Base-by-base conservation (phyloP, 2,888 invertebrate genomes). In the Parnassius mnemosyne region DNA sequence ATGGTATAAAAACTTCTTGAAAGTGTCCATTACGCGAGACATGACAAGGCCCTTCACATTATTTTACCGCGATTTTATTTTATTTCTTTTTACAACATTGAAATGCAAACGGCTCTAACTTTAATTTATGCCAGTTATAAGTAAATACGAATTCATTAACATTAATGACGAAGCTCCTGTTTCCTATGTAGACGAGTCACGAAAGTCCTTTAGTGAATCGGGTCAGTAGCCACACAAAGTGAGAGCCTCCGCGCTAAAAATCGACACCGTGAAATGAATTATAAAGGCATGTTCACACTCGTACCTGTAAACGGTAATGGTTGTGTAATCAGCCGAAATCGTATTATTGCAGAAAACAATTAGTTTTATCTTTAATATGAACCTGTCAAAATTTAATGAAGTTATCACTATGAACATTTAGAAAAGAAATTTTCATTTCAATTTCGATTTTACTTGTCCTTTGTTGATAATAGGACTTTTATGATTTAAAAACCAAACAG, bases 141-240 rank as follows among this genome's bases (percentile, higher is more conserved):
- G 42, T 20, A 9, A 13, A 12, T n/a, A 49, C 20, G 25, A 42
- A 47, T 20, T 50, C 52, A 53, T 61, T 57, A 53, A 61, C 42
- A 53, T 61, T 62, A 53, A 62, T 62, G 49, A 53, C 41, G 42
- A 43, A 57, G 44, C 10, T 57, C 57, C 57, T 53, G 53, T 47
- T 53, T n/a, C 42, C 47, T 9, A 53, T 61, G 52, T 46, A 53
- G 53, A 61, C 57, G 47, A 53, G 57, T 57, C 49, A 53, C 43
- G 47, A 57, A 56, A 53, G 47, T 62, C 53, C 57, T 62, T 56
- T 9, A 62, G 49, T 49, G 34, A 62, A 62, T 62, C 43, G 50
- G 62, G 62, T 62, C 62, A 62, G 62, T 62, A 53, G 62, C 57
- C 53, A 41, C 43, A 55, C 60, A 61, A 61, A 61, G 60, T 50